Evolutionary conservation across 2,888 invertebrate genomes (phyloP).

Genomic region (Neoscelio sp.): DNA sequence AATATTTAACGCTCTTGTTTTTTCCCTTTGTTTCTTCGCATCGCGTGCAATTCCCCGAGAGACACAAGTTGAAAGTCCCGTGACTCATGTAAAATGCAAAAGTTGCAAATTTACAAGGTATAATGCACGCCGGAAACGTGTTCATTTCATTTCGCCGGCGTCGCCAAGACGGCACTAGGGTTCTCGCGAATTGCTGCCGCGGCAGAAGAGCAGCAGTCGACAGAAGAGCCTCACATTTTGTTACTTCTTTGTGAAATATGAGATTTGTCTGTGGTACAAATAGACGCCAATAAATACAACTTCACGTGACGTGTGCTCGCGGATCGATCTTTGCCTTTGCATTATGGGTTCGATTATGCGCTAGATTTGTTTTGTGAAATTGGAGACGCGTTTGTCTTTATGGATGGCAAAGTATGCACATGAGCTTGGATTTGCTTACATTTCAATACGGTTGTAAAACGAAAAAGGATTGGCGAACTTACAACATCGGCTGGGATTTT

Average conservation of each 20-base stretch:
- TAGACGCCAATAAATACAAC: slow-evolving; percentile 21
- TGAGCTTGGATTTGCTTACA: neutral
- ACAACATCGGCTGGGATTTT: slow-evolving; percentile 33
- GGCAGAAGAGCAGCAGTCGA: neutral
- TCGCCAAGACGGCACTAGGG: slow-evolving; percentile 19
- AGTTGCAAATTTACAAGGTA: slow-evolving; percentile 53
- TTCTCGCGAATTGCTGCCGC: slow-evolving; percentile 3
- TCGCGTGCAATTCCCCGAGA: slow-evolving; percentile 13
- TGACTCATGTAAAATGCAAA: slow-evolving; percentile 60
- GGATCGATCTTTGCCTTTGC: no score
- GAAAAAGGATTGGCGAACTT: slow-evolving; percentile 21
- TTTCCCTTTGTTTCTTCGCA: slow-evolving; percentile 3
- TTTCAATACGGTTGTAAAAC: slow-evolving; percentile 23
- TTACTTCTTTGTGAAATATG: slow-evolving; percentile 21
- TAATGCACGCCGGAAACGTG: slow-evolving; percentile 42
- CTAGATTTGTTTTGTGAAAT: no score
- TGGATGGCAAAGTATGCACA: no score
- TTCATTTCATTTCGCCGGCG: slow-evolving; percentile 47
- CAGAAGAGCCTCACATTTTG: neutral
- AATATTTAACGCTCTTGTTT: slow-evolving; percentile 20
- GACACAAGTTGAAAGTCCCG: slow-evolving; percentile 22
- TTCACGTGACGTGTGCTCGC: neutral
- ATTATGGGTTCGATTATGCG: no score
- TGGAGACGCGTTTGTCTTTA: no score
- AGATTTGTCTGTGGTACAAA: slow-evolving; percentile 28